Evolutionary conservation across 2,113 vertebrate genomes (phyloP).

Genomic region (Chiloscyllium plagiosum): DNA sequence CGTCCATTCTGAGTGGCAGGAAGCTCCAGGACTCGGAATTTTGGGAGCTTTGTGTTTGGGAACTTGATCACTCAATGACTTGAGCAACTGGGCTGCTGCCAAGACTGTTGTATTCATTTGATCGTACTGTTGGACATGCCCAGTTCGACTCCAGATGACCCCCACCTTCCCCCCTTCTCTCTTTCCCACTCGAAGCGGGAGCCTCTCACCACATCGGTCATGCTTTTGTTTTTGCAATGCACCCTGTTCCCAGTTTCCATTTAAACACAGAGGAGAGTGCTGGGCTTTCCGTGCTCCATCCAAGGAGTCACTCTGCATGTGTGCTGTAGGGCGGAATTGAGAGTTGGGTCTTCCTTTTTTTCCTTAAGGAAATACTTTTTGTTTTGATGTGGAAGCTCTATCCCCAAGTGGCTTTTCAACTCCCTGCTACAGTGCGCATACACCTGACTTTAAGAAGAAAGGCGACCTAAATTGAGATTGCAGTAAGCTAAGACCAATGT

Average conservation of each 20-base stretch:
- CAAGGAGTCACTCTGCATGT: neutral
- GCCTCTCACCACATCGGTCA: neutral
- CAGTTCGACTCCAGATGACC: neutral
- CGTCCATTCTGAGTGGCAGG: neutral
- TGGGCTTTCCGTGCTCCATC: neutral
- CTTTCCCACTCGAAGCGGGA: neutral
- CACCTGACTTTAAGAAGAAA: neutral
- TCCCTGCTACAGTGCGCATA: neutral
- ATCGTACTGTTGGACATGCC: neutral
- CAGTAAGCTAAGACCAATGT: neutral
- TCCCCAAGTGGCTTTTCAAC: neutral
- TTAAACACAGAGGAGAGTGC: neutral
- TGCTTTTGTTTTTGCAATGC: neutral
- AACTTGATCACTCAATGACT: neutral
- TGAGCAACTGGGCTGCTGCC: neutral
- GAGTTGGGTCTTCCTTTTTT: neutral
- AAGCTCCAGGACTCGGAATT: neutral
- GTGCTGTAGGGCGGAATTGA: conserved; percentile 27
- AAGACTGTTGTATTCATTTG: neutral
- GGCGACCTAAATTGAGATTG: neutral
- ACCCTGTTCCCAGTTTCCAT: neutral
- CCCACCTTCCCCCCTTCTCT: neutral
- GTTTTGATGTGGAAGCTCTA: neutral
- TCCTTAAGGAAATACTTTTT: neutral
- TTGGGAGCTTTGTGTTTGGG: conserved; percentile 7